Percentiles rank a stretch among this genome's conserved stretches.
These are phyloP conservation scores for Mellilla xanthometata DNA, from an alignment of 2,888 invertebrate genomes.

Conservation along the genomic window DNA sequence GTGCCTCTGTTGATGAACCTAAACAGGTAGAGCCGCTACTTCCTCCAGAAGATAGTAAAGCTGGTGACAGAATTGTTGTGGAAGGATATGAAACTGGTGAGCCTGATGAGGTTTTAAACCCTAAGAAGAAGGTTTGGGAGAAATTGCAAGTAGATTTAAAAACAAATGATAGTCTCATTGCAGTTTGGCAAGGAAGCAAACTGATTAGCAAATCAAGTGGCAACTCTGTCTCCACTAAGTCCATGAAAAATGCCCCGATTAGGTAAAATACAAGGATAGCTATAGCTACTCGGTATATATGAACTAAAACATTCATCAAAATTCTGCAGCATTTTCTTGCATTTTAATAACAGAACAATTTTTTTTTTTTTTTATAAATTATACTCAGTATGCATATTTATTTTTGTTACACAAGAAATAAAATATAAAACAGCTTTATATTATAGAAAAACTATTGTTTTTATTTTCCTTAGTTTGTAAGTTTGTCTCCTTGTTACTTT, in stretches of 20 bases:
- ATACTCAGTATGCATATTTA: background rate
- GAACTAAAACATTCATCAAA: background rate
- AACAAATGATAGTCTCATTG: constrained; percentile 86
- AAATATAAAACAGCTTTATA: too few relatives aligned
- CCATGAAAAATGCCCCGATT: constrained; percentile 91
- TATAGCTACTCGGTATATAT: too few relatives aligned
- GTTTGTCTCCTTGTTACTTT: too few relatives aligned
- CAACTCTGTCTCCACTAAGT: constrained; percentile 88
- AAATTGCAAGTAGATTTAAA: constrained; percentile 91
- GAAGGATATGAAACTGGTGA: constrained; percentile 91
- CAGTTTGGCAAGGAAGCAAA: constrained; percentile 93
- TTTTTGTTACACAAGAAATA: background rate
- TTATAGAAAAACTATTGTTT: too few relatives aligned
- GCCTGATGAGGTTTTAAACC: constrained; percentile 94
- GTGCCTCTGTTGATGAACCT: constrained; percentile 91
- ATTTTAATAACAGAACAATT: constrained; percentile 1
- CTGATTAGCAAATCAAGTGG: constrained; percentile 87
- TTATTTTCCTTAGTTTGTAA: too few relatives aligned
- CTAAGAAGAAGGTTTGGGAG: constrained; percentile 99
- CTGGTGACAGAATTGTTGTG: constrained; percentile 92
- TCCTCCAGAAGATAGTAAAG: constrained; percentile 88
- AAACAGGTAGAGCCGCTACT: constrained; percentile 93
- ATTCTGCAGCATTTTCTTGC: background rate
- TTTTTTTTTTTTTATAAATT: background rate
- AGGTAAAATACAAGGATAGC: constrained; percentile 76